Base-by-base conservation (phyloP, 2,113 vertebrate species). In the Cryptotis parvus region DNA sequence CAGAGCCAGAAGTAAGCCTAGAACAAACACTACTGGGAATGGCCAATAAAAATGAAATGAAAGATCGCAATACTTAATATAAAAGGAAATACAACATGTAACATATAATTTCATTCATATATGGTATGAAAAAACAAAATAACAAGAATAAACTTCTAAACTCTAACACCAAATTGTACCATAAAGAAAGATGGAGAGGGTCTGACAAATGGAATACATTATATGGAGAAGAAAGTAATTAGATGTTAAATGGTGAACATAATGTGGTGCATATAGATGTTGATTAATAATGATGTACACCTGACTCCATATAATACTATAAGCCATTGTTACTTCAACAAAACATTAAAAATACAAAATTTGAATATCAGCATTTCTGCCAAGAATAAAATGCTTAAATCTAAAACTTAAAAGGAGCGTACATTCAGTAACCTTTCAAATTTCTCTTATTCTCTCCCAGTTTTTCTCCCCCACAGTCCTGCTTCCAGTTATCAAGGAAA, bases 391-490 rank as follows among this genome's bases (percentile, higher is more conserved):
- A 76, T 75, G 29, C 63, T 24, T 76, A 43, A 78, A 18, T 39
- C 89, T 80, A 26, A 82, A 92, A 82, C 35, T 14, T 81, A 27
- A 52, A 80, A 90, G 43, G 70, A 76, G 77, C 14, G 45, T 49
- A 49, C 9, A 49, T 49, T 49, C 45, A 49, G 9, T 49, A 49
- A 49, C 45, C 45, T 49, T 49, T 49, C 9, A 49, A 49, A 49
- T 49, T 49, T 49, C 45, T 49, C 45, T 49, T 49, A 29, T 29
- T 85, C 14, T 43, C 61, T 9, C n/a, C 8, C 18, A 2, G 10
- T 20, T 16, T 72, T 41, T 15, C 27, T 5, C 1, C 63, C 63
- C 39, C 43, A 49, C 24, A 26, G 16, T 9, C 26, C 43, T 15
- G 9, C 22, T 73, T 49, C 45, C 14, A 2, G 9, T 49, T 49